Percentiles rank a stretch among this genome's conserved stretches.
These are phyloP conservation scores for Ciona savignyi DNA, from an alignment of 23 tunicate species.

Conservation along the genomic window DNA sequence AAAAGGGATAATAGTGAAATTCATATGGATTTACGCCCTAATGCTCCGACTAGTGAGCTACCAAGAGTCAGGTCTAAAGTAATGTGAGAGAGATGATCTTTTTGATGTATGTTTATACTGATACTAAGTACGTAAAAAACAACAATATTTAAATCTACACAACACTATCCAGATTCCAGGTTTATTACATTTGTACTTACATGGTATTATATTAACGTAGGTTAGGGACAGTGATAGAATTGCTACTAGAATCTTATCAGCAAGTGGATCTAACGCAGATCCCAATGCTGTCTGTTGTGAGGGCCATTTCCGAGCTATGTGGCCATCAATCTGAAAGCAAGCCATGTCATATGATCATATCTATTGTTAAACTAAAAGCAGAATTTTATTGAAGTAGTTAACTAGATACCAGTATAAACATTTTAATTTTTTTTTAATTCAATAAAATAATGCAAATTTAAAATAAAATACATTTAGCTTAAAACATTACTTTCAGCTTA, in stretches of 20 bases:
- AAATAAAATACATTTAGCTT: too few species aligned
- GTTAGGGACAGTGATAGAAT: constrained; percentile 40
- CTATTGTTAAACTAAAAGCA: background rate
- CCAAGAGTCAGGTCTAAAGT: too few species aligned
- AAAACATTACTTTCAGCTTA: too few species aligned
- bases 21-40: too few species aligned
- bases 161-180: background rate
- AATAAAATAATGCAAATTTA: too few species aligned
- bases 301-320: constrained; percentile 92
- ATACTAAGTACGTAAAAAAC: too few species aligned
- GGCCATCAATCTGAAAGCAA: constrained; percentile 68
- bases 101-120: too few species aligned
- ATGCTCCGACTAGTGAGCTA: too few species aligned
- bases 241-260: constrained; percentile 74
- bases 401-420: background rate
- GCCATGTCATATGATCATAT: too few species aligned
- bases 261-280: constrained; percentile 94
- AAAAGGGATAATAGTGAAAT: too few species aligned
- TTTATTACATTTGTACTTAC: constrained; percentile 11
- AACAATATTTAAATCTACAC: too few species aligned
- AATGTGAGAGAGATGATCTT: too few species aligned
- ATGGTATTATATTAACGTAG: constrained; percentile 51
- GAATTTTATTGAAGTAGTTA: background rate
- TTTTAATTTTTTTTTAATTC: background rate
- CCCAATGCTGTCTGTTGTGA: constrained; percentile 97